Percentiles rank a stretch among this genome's conserved stretches.
phyloP scores from a whole-genome alignment of 2,113 vertebrate species.

The Leucosticte australis region DNA sequence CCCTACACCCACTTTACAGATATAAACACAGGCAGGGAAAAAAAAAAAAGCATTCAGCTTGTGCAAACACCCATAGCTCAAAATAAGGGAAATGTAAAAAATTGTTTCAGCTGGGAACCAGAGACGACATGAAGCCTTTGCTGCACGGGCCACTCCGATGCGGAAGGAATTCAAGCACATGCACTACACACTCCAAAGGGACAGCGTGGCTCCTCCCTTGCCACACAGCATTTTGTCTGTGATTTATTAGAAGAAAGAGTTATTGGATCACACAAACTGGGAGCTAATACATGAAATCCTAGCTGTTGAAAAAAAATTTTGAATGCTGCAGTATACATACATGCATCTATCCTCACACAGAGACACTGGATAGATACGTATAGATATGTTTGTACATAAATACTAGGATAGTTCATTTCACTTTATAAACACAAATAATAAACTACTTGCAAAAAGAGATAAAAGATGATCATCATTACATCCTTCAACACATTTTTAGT shows the following conservation, averaged over 20 bases:
- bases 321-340: background rate
- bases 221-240: background rate
- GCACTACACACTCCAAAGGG: background rate
- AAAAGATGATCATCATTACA: background rate
- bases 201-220: background rate
- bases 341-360: background rate
- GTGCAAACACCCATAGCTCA: background rate
- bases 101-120: background rate
- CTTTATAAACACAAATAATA: background rate
- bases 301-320: background rate
- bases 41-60: background rate
- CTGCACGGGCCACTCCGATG: accelerated
- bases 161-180: background rate
- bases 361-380: accelerated
- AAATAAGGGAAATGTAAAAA: background rate
- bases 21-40: background rate
- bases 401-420: background rate
- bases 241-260: background rate
- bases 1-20: constrained; percentile 25
- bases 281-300: background rate
- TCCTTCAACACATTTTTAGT: background rate
- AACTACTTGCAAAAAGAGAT: background rate
- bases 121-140: background rate
- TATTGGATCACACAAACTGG: background rate
- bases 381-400: background rate